Base-by-base conservation (phyloP, 2,113 vertebrate genomes). In the Vulpes ferrilata region DNA sequence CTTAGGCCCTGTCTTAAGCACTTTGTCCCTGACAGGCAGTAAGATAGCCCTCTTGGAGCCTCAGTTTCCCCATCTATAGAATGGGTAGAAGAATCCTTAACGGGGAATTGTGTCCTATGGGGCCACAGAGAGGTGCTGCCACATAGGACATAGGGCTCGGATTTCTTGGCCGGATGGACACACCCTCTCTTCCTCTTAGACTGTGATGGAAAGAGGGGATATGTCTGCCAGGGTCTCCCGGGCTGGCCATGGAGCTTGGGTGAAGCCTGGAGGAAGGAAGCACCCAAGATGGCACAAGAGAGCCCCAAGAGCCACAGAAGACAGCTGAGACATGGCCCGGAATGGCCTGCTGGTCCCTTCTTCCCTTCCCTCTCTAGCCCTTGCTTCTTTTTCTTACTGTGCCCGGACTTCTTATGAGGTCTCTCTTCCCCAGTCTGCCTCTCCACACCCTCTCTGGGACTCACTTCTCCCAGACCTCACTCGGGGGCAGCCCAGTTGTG, bases 341-440 rank as follows among this genome's bases (percentile, higher is more conserved):
- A 11, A 2, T 13, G 8, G 82, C 27, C 67, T 35, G 25, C 64
- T 62, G 25, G 25, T 55, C 73, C 69, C 53, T 69, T 87, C 92
- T 43, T 87, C 67, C 92, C 43, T 74, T 30, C 38, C 12, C 35
- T 38, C 81, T 25, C 32, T 5, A 43, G 8, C 59, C 35, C 86
- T 87, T 69, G 93, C 59, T 93, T 74, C 88, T 69, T 73, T 86
- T 89, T 38, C 59, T 30, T 32, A 57, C 87, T n/a, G 57, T 27
- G 71, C 27, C 71, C 69, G 57, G 57, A 30, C 59, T 88, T 80
- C 25, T n/a, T 25, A 20, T 9, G 22, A 22, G 69, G 81, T 57
- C 6, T n/a, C 8, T 60, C 69, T 85, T 30, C 53, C 48, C 32
- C 19, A 32, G 7, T n/a, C n/a, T 22, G 11, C 48, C 78, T 43